Evolutionary conservation across 2,888 invertebrate genomes (phyloP).

Genomic region (Tholera decimalis): DNA sequence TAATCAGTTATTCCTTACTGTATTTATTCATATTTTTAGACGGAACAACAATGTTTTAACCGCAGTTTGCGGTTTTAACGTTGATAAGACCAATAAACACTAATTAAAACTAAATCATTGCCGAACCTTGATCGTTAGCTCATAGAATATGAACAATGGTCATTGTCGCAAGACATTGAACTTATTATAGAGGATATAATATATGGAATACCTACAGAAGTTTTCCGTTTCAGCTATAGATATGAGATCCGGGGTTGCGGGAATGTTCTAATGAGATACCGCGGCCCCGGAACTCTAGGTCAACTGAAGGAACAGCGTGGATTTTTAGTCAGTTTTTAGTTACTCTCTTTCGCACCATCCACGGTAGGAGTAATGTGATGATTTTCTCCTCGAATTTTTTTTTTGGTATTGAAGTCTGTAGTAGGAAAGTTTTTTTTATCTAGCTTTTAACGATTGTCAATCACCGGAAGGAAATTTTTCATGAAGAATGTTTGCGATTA

Average conservation of each 20-base stretch:
- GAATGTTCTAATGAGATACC: too few relatives aligned
- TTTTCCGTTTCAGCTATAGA: too few relatives aligned
- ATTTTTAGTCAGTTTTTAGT: too few relatives aligned
- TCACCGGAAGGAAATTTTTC: conserved; percentile 13
- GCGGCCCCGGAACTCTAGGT: too few relatives aligned
- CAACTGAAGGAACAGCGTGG: too few relatives aligned
- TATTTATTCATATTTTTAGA: conserved; percentile 34
- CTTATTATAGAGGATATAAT: not conserved
- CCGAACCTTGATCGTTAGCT: conserved; percentile 23
- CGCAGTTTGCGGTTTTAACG: conserved; percentile 40
- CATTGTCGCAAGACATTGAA: too few relatives aligned
- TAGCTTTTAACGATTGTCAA: conserved; percentile 8
- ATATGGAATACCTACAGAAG: not conserved
- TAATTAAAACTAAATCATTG: conserved; percentile 20
- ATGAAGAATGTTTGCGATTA: not conserved
- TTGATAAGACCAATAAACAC: conserved; percentile 34
- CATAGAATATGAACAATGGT: conserved; percentile 14
- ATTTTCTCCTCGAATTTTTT: too few relatives aligned
- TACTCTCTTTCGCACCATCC: too few relatives aligned
- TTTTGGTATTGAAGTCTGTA: too few relatives aligned
- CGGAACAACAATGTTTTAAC: conserved; percentile 24
- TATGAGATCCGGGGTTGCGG: too few relatives aligned
- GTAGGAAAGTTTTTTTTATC: too few relatives aligned
- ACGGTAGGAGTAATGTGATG: too few relatives aligned
- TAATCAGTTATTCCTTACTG: not conserved